Evolutionary conservation across 2,797 vertebrate genomes (phyloP).

Genomic region (Amniataba percoides): DNA sequence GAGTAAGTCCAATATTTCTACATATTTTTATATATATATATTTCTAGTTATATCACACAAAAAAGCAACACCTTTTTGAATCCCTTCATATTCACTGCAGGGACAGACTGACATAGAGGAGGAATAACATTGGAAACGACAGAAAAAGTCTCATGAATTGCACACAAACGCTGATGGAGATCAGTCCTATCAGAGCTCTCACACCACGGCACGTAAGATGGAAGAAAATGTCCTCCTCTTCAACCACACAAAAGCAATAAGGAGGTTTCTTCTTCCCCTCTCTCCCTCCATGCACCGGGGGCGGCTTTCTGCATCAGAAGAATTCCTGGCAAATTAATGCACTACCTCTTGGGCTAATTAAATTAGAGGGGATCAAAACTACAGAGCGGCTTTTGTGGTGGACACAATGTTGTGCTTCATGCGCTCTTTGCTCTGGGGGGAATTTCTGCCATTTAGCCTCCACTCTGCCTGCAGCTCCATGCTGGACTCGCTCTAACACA

Average conservation of each 20-base stretch:
- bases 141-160: constrained; percentile 52
- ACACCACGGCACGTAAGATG: constrained; percentile 50
- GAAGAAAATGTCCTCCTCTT: constrained; percentile 84
- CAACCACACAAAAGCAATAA: constrained; percentile 87
- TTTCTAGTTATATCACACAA: no score
- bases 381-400: constrained; percentile 99
- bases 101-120: constrained; percentile 51
- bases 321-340: constrained; percentile 99
- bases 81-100: constrained; percentile 41
- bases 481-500: constrained; percentile 96
- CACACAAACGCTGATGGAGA: constrained; percentile 59
- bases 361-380: constrained; percentile 99
- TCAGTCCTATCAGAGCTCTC: constrained; percentile 54
- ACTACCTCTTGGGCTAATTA: constrained; percentile 99
- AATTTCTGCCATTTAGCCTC: constrained; percentile 98
- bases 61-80: no score
- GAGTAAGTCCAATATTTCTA: no score
- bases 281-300: constrained; percentile 89
- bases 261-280: constrained; percentile 87
- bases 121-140: constrained; percentile 63
- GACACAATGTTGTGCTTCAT: constrained; percentile 99
- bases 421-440: constrained; percentile 93
- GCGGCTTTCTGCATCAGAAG: constrained; percentile 98
- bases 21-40: no score
- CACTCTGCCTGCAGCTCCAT: constrained; percentile 91